These are phyloP conservation scores for Thunnus albacares DNA, from an alignment of 2,797 vertebrate species.

Conservation along the genomic window DNA sequence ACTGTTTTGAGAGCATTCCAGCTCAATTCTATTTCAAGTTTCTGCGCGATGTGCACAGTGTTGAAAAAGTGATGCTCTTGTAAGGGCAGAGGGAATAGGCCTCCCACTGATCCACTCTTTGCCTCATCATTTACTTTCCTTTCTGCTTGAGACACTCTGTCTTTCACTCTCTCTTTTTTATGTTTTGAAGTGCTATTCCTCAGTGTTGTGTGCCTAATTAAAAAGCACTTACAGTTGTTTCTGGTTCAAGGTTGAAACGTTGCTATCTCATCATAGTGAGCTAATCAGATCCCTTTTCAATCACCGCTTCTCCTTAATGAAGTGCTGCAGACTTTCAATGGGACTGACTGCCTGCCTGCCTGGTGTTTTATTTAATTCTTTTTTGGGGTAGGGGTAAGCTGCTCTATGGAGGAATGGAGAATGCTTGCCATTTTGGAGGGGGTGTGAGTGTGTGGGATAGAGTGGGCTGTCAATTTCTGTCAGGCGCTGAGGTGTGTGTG, in stretches of 20 bases:
- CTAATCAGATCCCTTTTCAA: conserved; percentile 81
- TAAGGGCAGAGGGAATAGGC: conserved; percentile 60
- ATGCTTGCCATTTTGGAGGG: conserved; percentile 60
- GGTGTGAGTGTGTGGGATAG: conserved; percentile 59
- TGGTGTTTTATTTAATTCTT: conserved; percentile 59
- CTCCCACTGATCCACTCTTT: conserved; percentile 66
- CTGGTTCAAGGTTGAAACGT: conserved; percentile 76
- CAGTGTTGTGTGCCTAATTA: conserved; percentile 76
- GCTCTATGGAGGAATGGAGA: conserved; percentile 62
- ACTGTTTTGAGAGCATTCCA: conserved; percentile 57
- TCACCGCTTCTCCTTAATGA: conserved; percentile 75
- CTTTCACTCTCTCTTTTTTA: conserved; percentile 46
- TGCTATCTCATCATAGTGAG: conserved; percentile 65
- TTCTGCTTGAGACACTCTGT: conserved; percentile 49
- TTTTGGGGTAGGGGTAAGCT: conserved; percentile 54
- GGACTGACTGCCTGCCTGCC: conserved; percentile 44
- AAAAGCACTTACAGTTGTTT: conserved; percentile 79
- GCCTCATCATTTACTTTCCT: conserved; percentile 58
- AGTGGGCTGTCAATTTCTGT: conserved; percentile 82
- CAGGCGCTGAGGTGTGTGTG: conserved; percentile 78
- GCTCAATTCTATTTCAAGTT: conserved; percentile 45
- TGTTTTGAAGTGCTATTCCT: conserved; percentile 72
- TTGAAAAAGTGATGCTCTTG: conserved; percentile 61
- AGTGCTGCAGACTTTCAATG: conserved; percentile 70
- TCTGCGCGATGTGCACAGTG: conserved; percentile 39